Evolutionary conservation across 2,797 vertebrate species (phyloP), one percentile per base, ranked within the genome.

Genomic region (Gambusia yucatana): DNA sequence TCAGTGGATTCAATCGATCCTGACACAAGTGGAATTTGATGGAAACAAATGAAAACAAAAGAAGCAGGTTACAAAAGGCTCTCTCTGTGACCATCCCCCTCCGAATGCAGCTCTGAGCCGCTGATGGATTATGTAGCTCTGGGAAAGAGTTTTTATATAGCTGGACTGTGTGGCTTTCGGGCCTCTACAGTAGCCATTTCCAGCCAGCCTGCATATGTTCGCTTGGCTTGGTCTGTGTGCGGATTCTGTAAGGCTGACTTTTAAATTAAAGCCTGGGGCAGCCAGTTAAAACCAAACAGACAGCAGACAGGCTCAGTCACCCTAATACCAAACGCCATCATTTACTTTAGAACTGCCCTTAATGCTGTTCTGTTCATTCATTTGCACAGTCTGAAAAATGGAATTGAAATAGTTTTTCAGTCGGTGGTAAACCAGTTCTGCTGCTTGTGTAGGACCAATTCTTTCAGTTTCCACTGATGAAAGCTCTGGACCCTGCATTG

Each of bases 1-100:
- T 87, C 82, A 76, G 63, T 81, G 25, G 25, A 25, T 84, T 81
- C 88, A 90, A 65, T 91, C 25, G 44, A 79, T 86, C 76, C 36
- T 87, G 90, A 89, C 87, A 86, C 76, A 72, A 87, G 82, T 74
- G 72, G 81, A 88, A 78, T 86, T 81, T 50, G 82, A 87, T 81
- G 78, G 81, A 83, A 86, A 89, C 76, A 76, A 83, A 77, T 69
- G 71, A 73, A 88, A 89, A 89, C 82, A 89, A 79, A 75, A 65
- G 73, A 87, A 50, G 20, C 36, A 50, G 73, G 47, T 78, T 77
- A 46, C 73, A 59, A 85, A 84, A 74, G 75, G 69, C 75, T 78
- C 16, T 52, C 28, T 76, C 52, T 79, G 78, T 81, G 67, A 70
- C 20, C 16, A 3, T 74, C 76, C 36, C 25, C 52, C 36, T 43